Conservation (phyloP, 1,140 invertebrate genomes). For the Monomorium pharaonis region DNA sequence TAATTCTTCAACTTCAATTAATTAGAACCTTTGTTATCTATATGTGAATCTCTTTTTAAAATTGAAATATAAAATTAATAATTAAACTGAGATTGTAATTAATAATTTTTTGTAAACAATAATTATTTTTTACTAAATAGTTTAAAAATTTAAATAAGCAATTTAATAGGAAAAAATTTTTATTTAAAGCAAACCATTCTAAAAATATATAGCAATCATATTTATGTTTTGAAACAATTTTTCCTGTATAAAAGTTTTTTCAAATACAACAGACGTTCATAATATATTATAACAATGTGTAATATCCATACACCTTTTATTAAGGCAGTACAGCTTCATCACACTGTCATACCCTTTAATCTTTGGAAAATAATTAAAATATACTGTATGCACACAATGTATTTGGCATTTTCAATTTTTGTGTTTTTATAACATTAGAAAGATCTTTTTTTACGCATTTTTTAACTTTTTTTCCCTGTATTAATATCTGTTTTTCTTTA, state of each 20-base stretch:
- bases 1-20: not conserved
- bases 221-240: not conserved
- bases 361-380: not conserved
- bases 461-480: not conserved
- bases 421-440: not conserved
- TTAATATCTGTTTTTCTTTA: not conserved
- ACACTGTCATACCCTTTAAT: not conserved
- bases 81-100: not conserved
- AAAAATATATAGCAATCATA: not conserved
- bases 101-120: not conserved
- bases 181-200: not conserved
- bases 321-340: not conserved
- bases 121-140: not conserved
- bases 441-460: not conserved
- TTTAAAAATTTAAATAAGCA: not conserved
- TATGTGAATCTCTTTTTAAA: not conserved
- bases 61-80: not conserved
- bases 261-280: not conserved
- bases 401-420: not conserved
- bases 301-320: not conserved
- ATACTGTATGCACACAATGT: not conserved
- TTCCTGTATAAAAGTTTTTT: not conserved
- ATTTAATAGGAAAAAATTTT: not conserved
- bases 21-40: not conserved
- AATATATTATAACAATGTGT: not conserved